Evolutionary conservation across 2,113 vertebrate species (phyloP).

Genomic region (Grammomys surdaster): DNA sequence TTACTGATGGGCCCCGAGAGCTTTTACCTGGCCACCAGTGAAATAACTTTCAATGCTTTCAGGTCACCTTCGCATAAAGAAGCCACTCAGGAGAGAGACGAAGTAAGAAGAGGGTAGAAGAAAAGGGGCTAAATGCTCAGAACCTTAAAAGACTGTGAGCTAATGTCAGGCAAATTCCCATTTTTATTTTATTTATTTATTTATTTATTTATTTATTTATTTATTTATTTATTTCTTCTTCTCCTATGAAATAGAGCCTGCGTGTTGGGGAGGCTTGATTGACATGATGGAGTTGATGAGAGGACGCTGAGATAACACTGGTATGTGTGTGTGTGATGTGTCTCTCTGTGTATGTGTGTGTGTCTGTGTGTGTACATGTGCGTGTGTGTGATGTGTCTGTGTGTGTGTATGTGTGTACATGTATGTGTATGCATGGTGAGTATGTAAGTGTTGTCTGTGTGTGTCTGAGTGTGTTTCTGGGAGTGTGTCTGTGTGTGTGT

Average conservation of each 20-base stretch:
- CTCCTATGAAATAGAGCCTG: background rate
- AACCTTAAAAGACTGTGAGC: background rate
- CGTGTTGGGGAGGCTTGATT: background rate
- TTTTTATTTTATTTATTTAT: too few relatives aligned
- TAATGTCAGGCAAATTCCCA: background rate
- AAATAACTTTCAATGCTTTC: background rate
- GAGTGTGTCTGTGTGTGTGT: too few relatives aligned
- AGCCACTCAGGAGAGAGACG: background rate
- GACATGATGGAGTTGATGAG: background rate
- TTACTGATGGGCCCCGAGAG: background rate
- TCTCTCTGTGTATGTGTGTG: background rate
- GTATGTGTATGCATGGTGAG: background rate
- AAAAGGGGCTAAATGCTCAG: background rate
- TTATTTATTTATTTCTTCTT: too few relatives aligned
- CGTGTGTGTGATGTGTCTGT: background rate
- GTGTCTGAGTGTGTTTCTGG: too few relatives aligned
- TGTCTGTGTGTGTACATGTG: too few relatives aligned
- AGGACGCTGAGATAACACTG: background rate
- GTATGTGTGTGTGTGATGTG: background rate
- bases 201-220: too few relatives aligned
- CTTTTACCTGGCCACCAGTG: background rate
- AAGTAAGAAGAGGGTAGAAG: background rate
- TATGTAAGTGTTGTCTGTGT: too few relatives aligned
- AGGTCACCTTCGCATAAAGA: background rate
- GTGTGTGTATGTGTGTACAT: background rate